Percentiles rank a stretch among this genome's conserved stretches.
These are phyloP conservation scores for Dascyllus trimaculatus DNA, from an alignment of 2,113 vertebrate species.

Conservation along the genomic window DNA sequence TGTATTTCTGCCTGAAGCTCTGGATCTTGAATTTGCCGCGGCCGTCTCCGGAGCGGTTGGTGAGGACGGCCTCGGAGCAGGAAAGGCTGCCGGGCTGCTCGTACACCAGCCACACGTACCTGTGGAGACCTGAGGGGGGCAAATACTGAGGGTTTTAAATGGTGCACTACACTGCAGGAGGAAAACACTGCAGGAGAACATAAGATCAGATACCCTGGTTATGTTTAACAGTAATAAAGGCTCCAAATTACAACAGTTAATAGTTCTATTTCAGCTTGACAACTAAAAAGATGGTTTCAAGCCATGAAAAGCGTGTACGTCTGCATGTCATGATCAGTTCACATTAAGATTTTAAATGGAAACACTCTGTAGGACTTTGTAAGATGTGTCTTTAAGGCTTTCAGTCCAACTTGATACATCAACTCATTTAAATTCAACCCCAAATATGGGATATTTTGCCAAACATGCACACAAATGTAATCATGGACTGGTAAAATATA, in stretches of 20 bases:
- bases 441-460: neutral
- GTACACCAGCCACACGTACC: slow-evolving; percentile 97
- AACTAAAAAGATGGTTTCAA: too few relatives aligned
- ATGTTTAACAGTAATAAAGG: neutral
- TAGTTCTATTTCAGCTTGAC: too few relatives aligned
- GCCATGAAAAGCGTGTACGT: too few relatives aligned
- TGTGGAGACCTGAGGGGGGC: slow-evolving; percentile 89
- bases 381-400: too few relatives aligned
- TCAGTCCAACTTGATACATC: too few relatives aligned
- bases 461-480: neutral
- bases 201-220: too few relatives aligned
- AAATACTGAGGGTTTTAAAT: neutral
- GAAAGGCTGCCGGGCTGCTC: slow-evolving; percentile 87
- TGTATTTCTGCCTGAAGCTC: slow-evolving; percentile 91
- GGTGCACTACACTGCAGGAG: neutral
- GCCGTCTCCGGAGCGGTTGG: slow-evolving; percentile 90
- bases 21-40: slow-evolving; percentile 92
- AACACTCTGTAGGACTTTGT: too few relatives aligned
- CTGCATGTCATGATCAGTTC: too few relatives aligned
- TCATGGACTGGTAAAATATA: too few relatives aligned
- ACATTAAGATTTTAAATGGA: too few relatives aligned
- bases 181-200: neutral
- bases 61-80: slow-evolving; percentile 89
- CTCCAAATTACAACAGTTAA: too few relatives aligned
- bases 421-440: too few relatives aligned